Conservation (phyloP, 2,888 invertebrate genomes). For the Teleogryllus oceanicus region DNA sequence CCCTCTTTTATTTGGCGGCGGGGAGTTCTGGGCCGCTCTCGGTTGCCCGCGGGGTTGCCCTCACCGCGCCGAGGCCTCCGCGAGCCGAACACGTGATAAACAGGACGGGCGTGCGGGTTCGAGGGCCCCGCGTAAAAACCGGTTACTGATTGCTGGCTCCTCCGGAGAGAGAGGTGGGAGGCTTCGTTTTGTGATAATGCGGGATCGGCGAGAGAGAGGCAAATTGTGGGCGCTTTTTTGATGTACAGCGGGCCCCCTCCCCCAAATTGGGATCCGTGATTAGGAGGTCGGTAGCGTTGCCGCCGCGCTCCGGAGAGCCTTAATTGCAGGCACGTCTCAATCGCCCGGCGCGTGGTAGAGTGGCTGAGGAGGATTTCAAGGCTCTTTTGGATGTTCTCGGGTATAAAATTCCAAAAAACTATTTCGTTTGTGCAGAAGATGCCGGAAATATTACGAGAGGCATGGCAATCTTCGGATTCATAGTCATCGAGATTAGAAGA, state of each 20-base stretch:
- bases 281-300: not conserved
- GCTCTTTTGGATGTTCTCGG: not conserved
- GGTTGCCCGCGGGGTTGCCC: not conserved
- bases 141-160: not conserved
- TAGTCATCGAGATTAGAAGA: not conserved
- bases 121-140: not conserved
- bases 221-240: not conserved
- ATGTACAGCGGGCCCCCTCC: not conserved
- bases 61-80: not conserved
- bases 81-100: not conserved
- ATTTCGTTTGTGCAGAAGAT: too few species aligned
- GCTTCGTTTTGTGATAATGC: not conserved
- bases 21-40: not conserved
- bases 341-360: not conserved
- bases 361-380: not conserved
- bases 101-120: conserved; percentile 5
- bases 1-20: not conserved
- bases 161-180: not conserved
- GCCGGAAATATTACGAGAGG: too few species aligned
- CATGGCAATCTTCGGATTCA: too few species aligned
- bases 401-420: too few species aligned
- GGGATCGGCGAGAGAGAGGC: not conserved
- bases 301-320: not conserved
- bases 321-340: not conserved
- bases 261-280: conserved; percentile 2